Evolutionary conservation across 2,113 vertebrate species (phyloP).

Genomic region (Telmatochromis sp.): DNA sequence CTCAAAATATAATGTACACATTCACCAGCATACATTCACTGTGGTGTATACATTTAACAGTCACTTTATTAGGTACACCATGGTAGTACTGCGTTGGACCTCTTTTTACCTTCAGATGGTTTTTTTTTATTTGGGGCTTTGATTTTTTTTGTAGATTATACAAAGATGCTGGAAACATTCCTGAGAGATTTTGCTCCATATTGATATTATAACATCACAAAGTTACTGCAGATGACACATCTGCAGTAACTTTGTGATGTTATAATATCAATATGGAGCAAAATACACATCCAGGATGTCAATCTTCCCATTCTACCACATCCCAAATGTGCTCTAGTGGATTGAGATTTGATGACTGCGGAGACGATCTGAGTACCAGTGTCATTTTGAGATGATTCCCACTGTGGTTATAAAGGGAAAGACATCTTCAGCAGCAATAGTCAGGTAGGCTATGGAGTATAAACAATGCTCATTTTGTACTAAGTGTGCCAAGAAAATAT

Average conservation of each 20-base stretch:
- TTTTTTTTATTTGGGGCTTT: neutral
- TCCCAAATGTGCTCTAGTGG: neutral
- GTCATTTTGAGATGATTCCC: neutral
- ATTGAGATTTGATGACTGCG: neutral
- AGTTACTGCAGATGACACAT: neutral
- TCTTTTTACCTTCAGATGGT: neutral
- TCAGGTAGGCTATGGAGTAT: neutral
- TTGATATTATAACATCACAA: neutral
- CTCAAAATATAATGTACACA: neutral
- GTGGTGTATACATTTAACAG: neutral
- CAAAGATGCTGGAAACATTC: neutral
- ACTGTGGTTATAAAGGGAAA: neutral
- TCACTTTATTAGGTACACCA: neutral
- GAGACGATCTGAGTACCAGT: neutral
- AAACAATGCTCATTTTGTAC: neutral
- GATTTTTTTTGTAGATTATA: neutral
- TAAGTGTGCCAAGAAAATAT: neutral
- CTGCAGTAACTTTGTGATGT: no score
- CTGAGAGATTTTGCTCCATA: neutral
- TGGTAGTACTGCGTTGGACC: neutral
- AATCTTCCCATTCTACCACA: neutral
- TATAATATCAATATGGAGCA: no score
- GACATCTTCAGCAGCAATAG: neutral
- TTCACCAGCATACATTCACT: neutral
- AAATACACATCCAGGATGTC: neutral